Conservation (phyloP, 2,888 invertebrate species). For the Ptilodon capucinus region DNA sequence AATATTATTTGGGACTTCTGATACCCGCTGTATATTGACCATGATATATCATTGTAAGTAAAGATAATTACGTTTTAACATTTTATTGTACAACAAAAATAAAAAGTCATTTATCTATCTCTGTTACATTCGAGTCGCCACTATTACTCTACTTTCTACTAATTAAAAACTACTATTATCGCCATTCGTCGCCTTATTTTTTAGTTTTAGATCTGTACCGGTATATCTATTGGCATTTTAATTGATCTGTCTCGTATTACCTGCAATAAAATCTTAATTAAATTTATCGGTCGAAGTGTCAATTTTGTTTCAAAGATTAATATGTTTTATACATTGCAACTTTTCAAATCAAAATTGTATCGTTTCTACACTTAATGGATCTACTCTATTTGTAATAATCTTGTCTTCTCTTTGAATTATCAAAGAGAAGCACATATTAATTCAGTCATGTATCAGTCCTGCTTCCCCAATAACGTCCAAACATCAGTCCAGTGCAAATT, state of each 20-base stretch:
- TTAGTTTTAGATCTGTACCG: background rate
- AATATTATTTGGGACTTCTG: too few species aligned
- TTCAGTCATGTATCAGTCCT: too few species aligned
- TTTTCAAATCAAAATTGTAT: background rate
- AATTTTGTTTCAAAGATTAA: background rate
- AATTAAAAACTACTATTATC: constrained; percentile 10
- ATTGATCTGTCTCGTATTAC: background rate
- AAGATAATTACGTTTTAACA: too few species aligned
- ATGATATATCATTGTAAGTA: too few species aligned
- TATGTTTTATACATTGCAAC: background rate
- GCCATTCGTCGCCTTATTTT: background rate
- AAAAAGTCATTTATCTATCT: background rate
- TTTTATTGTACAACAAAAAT: too few species aligned
- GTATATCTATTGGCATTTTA: background rate
- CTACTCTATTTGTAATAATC: too few species aligned
- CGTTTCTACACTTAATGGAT: too few species aligned
- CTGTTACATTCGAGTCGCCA: background rate
- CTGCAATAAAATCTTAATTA: background rate
- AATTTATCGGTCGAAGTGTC: background rate
- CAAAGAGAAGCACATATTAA: too few species aligned
- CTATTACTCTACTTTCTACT: constrained; percentile 14
- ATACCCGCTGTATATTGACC: too few species aligned
- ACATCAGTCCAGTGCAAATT: too few species aligned
- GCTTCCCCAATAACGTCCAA: too few species aligned
- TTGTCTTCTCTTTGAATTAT: too few species aligned